phyloP scores from a whole-genome alignment of 2,797 vertebrate species.

The Eulemur albifrons region DNA sequence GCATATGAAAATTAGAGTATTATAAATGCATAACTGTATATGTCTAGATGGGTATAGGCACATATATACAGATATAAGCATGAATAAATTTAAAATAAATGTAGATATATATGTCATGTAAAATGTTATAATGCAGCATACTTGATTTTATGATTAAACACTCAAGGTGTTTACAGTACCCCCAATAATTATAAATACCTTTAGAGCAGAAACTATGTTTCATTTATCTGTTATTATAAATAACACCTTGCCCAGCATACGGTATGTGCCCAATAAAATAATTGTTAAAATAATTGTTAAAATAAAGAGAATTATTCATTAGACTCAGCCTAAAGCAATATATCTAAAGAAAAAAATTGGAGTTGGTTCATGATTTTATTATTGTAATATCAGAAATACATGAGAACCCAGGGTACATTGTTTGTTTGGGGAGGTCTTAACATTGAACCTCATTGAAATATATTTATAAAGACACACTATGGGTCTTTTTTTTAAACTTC shows the following conservation, averaged over 20 bases:
- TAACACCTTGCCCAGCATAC: neutral
- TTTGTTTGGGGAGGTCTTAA: neutral
- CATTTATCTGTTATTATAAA: neutral
- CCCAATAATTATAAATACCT: neutral
- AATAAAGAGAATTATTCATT: neutral
- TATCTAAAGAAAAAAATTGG: neutral
- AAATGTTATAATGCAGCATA: neutral
- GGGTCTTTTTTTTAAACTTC: neutral
- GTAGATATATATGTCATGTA: neutral
- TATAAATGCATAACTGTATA: neutral
- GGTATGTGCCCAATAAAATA: neutral
- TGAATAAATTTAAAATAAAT: slow-evolving; percentile 1
- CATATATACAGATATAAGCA: neutral
- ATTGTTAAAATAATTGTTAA: neutral
- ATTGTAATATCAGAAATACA: neutral
- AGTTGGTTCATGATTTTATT: neutral
- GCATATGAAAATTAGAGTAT: neutral
- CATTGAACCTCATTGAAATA: neutral
- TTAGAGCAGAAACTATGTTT: neutral
- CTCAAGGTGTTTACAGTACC: neutral
- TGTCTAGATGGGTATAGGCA: neutral
- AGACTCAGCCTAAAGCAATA: neutral
- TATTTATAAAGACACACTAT: neutral
- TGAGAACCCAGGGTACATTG: neutral
- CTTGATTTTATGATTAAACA: neutral